Percentiles rank a stretch among this genome's conserved stretches.
These are phyloP conservation scores for Aleiodes testaceus DNA, from an alignment of 2,888 invertebrate species.

Conservation along the genomic window DNA sequence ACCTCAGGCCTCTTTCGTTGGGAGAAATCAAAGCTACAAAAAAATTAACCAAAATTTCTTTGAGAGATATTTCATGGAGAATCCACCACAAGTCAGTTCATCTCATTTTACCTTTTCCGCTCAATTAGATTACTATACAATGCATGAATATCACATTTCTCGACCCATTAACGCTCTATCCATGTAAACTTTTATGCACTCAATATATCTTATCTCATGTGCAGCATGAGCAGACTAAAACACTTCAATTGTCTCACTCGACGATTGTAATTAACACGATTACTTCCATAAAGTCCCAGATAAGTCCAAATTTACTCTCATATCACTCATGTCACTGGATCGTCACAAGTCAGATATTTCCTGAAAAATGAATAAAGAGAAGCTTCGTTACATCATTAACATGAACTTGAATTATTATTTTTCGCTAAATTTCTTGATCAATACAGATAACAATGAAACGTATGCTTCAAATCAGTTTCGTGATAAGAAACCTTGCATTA, in stretches of 20 bases:
- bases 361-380: no score
- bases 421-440: background rate
- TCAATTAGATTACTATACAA: no score
- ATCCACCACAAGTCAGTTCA: no score
- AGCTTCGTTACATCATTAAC: no score
- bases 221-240: background rate
- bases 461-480: background rate
- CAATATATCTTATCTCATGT: conserved; percentile 12
- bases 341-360: background rate
- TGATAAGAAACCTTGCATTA: conserved; percentile 10
- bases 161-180: background rate
- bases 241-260: conserved; percentile 18
- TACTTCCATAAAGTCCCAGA: background rate
- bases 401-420: background rate
- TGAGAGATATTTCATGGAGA: no score
- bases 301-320: background rate
- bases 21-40: no score
- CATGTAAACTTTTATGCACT: background rate
- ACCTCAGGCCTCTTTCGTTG: no score
- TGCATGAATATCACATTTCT: background rate
- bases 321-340: background rate
- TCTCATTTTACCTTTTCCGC: no score
- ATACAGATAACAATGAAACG: background rate
- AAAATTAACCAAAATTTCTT: no score
- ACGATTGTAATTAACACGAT: background rate